Conservation (phyloP, 2,113 vertebrate species). For the Stigmatopora argus region DNA sequence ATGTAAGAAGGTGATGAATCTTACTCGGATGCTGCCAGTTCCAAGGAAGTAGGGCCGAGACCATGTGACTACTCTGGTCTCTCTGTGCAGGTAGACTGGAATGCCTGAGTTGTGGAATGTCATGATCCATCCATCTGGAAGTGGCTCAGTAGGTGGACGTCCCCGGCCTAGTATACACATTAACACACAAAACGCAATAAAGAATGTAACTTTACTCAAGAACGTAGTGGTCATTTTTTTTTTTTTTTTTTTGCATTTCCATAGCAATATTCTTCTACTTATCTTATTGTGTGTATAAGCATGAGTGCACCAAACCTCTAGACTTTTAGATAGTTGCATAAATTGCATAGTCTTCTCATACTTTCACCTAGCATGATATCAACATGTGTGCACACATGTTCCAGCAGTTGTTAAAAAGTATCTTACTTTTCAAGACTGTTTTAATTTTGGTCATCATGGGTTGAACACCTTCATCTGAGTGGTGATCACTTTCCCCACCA, state of each 20-base stretch:
- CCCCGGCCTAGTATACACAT: slow-evolving; percentile 79
- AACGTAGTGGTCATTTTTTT: no score
- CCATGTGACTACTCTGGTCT: slow-evolving; percentile 97
- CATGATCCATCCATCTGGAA: slow-evolving; percentile 99
- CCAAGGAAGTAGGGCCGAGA: slow-evolving; percentile 98
- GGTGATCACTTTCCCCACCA: slow-evolving; percentile 87
- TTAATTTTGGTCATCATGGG: slow-evolving; percentile 99
- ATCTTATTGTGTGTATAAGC: no score
- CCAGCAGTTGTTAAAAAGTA: background rate
- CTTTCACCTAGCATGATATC: no score
- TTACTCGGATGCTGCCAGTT: slow-evolving; percentile 97
- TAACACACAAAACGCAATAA: background rate
- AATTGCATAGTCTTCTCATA: no score
- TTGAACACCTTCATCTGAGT: slow-evolving; percentile 92
- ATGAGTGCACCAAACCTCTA: no score
- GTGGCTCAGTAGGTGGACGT: slow-evolving; percentile 92
- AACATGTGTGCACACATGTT: background rate
- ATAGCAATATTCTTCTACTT: no score
- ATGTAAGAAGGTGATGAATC: background rate
- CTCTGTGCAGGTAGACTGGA: slow-evolving; percentile 97
- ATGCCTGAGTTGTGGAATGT: slow-evolving; percentile 99
- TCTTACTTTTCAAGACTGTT: slow-evolving; percentile 98
- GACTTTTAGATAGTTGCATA: no score
- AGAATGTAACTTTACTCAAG: background rate
- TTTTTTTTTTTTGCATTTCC: no score